A percentile compares a stretch with the other conserved stretches of the same genome.
phyloP scores from a whole-genome alignment of 2,113 vertebrate genomes.

The Actenoides lindsayi region DNA sequence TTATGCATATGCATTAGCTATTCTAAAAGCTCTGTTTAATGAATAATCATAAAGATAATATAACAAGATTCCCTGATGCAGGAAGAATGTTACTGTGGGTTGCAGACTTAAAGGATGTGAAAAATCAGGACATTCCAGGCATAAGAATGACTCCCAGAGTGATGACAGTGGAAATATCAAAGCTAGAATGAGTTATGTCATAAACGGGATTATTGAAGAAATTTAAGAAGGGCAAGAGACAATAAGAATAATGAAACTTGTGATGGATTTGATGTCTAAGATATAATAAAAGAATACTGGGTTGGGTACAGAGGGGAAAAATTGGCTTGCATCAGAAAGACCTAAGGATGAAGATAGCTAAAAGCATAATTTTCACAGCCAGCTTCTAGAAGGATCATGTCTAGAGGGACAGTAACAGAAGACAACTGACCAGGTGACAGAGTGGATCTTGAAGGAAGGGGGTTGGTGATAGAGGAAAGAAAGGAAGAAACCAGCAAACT shows the following conservation, averaged over 20 bases:
- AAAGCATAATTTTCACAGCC: neutral
- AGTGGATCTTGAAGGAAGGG: neutral
- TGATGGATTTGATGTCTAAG: neutral
- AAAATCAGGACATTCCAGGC: neutral
- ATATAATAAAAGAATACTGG: neutral
- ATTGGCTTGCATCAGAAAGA: neutral
- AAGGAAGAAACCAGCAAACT: neutral
- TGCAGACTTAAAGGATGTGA: neutral
- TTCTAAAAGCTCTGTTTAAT: slow-evolving; percentile 1
- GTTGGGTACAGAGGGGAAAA: neutral
- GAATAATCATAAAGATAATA: slow-evolving; percentile 28
- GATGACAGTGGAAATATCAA: neutral
- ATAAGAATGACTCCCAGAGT: neutral
- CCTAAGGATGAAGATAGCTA: neutral
- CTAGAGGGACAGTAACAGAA: neutral
- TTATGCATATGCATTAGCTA: slow-evolving; percentile 1
- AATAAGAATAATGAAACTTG: neutral
- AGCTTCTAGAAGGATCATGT: neutral
- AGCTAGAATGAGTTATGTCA: neutral
- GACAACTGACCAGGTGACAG: neutral
- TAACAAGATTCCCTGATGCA: neutral
- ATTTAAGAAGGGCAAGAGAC: neutral
- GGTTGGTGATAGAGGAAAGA: neutral
- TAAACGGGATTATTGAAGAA: neutral
- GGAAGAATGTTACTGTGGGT: neutral